Evolutionary conservation across 2,888 invertebrate genomes (phyloP), one percentile per base, ranked within the genome.

Genomic region (Papilio gigon): DNA sequence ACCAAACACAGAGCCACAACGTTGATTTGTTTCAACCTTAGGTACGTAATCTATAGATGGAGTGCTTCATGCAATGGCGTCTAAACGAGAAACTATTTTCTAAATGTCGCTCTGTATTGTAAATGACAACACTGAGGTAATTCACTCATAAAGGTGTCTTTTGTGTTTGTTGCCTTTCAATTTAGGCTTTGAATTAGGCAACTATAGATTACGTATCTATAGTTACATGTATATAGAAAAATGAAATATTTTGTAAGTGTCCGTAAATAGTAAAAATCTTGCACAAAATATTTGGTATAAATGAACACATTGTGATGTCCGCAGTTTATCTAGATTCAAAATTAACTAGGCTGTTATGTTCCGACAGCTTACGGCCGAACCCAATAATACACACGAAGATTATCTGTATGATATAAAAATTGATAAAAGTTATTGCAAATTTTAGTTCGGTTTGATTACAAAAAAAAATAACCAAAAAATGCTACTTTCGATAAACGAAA

Each of bases 271-370:
- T 70, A 67, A 70, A 73, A 50, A 80, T 78, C 74, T 84, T 84
- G 84, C 84, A 84, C 78, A 80, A 78, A 82, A 82, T 85, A 88
- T 90, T 90, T 90, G 89, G 89, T 89, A 85, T 84, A 79, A 82
- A 79, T 88, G 89, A 90, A 90, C 89, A 89, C 89, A 90, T 87
- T 87, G 88, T 87, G 89, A 89, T 89, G 88, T 83, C 78, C 75
- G 75, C 76, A 76, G 71, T 71, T 67, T 68, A 63, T 35, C 61
- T 65, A 68, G 62, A 12, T 53, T 44, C 37, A 37, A 67, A 50
- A 59, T 20, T 22, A 59, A 59, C 37, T 37, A 59, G 20, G 14
- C n/a, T 27, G 25, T 27, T 37, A 35, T 59, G 20, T 35, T 22
- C 22, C 33, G 20, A 11, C 9, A 17, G 33, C 20, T 30, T 44